Conservation (phyloP, 2,113 vertebrate genomes). For the Myiopsitta monachus region DNA sequence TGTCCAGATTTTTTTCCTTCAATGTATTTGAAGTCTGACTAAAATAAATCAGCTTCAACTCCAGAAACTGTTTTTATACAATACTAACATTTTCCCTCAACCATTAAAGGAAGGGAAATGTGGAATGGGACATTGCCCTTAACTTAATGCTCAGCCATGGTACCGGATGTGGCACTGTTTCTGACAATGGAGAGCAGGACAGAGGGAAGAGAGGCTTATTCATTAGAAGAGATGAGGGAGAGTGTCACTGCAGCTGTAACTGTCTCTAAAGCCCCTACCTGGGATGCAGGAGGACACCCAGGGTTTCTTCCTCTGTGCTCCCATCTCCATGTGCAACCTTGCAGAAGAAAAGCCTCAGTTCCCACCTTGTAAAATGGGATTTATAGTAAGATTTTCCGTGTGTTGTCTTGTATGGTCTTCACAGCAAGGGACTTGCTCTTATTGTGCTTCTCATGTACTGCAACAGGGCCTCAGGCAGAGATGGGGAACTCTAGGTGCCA, state of each 20-base stretch:
- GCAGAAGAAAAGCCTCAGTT: neutral
- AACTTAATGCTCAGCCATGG: neutral
- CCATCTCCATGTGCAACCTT: neutral
- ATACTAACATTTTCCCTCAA: constrained; percentile 25
- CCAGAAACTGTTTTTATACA: constrained; percentile 4
- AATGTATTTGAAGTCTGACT: neutral
- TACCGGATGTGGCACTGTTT: neutral
- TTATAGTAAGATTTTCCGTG: neutral
- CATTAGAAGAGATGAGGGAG: neutral
- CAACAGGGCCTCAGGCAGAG: neutral
- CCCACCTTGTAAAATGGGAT: neutral
- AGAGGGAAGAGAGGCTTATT: neutral
- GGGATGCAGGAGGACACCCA: neutral
- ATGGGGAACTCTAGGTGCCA: constrained; percentile 40
- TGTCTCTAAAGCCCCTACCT: neutral
- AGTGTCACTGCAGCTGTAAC: neutral
- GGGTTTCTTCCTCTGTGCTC: neutral
- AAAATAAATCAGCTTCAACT: neutral
- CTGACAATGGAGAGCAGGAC: neutral
- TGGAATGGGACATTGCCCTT: neutral
- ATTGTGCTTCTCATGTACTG: neutral
- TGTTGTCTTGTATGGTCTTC: neutral
- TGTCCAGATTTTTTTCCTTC: neutral
- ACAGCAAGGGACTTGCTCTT: neutral
- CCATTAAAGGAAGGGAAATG: neutral